These are phyloP conservation scores for Hypotaenidia okinawae DNA, from an alignment of 2,797 vertebrate species.

Conservation along the genomic window DNA sequence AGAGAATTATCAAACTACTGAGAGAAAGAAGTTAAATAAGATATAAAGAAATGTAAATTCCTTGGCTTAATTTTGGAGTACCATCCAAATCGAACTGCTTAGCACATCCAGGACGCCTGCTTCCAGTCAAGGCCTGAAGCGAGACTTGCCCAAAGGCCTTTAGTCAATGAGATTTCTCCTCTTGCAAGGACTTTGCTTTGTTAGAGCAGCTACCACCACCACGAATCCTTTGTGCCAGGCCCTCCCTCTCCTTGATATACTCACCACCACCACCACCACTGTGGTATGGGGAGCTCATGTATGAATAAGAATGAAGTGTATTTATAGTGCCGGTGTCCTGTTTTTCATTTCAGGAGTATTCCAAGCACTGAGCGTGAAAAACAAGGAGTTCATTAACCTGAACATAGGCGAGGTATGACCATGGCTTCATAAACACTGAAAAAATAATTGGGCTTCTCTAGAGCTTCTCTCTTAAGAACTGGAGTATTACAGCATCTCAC, in stretches of 20 bases:
- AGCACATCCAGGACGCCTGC: background rate
- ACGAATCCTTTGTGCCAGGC: background rate
- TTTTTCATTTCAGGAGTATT: constrained; percentile 74
- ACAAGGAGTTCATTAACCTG: constrained; percentile 73
- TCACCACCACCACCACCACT: fast-evolving
- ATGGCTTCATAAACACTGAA: background rate
- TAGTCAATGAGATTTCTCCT: background rate
- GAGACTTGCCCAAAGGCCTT: background rate
- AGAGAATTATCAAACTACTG: background rate
- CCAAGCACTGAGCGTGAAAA: constrained; percentile 66
- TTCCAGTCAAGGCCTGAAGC: background rate
- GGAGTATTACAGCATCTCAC: background rate
- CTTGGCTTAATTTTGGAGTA: background rate
- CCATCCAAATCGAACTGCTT: background rate
- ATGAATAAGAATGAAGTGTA: background rate
- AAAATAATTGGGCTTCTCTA: background rate
- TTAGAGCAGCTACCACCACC: background rate
- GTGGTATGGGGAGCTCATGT: background rate
- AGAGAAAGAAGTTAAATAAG: background rate
- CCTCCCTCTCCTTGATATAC: background rate
- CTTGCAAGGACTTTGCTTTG: background rate
- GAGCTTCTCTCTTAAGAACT: background rate
- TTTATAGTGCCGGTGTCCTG: background rate
- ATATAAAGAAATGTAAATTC: background rate
- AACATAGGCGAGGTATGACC: constrained; percentile 75